Evolutionary conservation across 2,113 vertebrate species (phyloP), one percentile per base, ranked within the genome.

Genomic region (Microtus pennsylvanicus): DNA sequence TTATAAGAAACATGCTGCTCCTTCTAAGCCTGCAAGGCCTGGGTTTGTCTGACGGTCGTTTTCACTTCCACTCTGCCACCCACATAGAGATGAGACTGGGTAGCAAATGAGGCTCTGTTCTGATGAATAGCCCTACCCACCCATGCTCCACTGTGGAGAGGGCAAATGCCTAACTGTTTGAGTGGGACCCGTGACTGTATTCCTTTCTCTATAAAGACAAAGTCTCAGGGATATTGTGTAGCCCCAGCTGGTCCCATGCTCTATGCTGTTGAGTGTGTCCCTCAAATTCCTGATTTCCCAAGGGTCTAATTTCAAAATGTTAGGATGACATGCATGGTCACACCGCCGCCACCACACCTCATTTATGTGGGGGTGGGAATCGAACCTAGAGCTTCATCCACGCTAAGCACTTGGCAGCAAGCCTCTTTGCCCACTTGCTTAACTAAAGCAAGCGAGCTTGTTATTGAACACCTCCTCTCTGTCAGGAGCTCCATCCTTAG

Each of bases 1-100:
- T 94, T 87, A 26, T 58, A 55, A 87, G 83, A 80, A 95, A 96
- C 88, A 85, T 52, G 94, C 38, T 16, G 35, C 3, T 1, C 82
- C 92, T 95, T 88, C 52, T 22, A 83, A 95, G 93, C 69, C 26
- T 0, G 0, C 24, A 35, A 38, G 55, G 55, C 50, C 55, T 2
- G 14, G 47, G 33, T 93, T 74, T 83, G 50, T 87, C 78, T 85
- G 63, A 35, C 5, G 9, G 74, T n/a, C 80, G 52, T 82, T 94
- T 72, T 30, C 83, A 45, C 42, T 30, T 1, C 6, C 12, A 28
- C 19, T 94, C 35, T 17, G 67, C 80, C 67, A 87, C 12, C 77
- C 69, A 74, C 38, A 14, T 0, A 8, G 42, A 47, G 45, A 87
- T 30, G 61, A 10, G 13, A 26, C 86, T 52, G 47, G 65, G 33